Conservation (phyloP, 2,113 vertebrate species). For the Passer montanus region DNA sequence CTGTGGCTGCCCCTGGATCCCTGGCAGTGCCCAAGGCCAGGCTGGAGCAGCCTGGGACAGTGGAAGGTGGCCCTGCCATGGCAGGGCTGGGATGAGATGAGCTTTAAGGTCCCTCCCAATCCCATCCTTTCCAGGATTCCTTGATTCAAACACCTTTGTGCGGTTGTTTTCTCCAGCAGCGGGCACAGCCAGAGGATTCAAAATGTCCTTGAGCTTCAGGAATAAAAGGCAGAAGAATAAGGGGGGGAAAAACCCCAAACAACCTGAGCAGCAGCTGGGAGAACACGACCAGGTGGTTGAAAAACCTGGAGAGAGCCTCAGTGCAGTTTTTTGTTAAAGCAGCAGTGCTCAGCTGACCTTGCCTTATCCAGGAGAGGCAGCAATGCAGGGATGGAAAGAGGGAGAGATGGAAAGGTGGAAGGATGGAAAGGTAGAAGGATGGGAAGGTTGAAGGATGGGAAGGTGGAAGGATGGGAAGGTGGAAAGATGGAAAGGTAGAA, state of each 20-base stretch:
- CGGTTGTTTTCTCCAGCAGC: neutral
- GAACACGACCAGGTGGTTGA: neutral
- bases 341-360: neutral
- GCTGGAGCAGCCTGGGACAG: neutral
- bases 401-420: neutral
- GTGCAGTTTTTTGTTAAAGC: neutral
- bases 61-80: neutral
- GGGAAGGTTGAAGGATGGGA: neutral
- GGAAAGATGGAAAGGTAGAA: neutral
- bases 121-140: neutral
- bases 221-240: neutral
- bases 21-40: neutral
- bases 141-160: neutral
- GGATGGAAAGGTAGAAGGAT: neutral
- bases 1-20: neutral
- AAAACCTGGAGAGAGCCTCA: neutral
- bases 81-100: neutral
- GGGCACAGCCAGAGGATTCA: neutral
- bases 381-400: neutral
- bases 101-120: neutral
- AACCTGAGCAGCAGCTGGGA: neutral
- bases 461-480: neutral
- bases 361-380: neutral
- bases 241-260: fast-evolving
- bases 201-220: neutral